These are phyloP conservation scores for Cenopis cana DNA, from an alignment of 2,888 invertebrate species.

Conservation along the genomic window DNA sequence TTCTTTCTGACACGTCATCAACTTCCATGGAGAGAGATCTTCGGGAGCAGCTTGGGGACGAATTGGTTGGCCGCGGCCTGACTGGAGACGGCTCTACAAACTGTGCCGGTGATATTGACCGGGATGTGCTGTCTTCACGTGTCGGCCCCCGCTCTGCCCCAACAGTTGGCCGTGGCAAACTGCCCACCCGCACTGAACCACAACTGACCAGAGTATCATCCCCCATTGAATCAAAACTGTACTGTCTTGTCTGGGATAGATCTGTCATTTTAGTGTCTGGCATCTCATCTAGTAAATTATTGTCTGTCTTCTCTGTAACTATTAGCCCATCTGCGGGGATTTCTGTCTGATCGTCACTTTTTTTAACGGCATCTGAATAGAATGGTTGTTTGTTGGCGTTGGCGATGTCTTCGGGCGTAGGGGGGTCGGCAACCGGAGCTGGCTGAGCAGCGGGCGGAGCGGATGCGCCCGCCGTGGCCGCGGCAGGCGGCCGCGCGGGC, in stretches of 20 bases:
- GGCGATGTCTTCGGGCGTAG: slow-evolving; percentile 62
- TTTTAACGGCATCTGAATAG: slow-evolving; percentile 69
- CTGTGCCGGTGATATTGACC: slow-evolving; percentile 78
- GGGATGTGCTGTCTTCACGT: slow-evolving; percentile 76
- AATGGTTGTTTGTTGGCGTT: slow-evolving; percentile 74
- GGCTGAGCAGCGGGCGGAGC: slow-evolving; percentile 57
- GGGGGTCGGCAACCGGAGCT: slow-evolving; percentile 64
- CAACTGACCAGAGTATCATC: slow-evolving; percentile 77
- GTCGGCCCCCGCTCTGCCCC: slow-evolving; percentile 70
- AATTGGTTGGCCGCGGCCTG: slow-evolving; percentile 66
- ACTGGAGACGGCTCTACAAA: slow-evolving; percentile 80
- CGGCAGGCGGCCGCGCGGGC: slow-evolving; percentile 79
- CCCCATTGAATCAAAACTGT: slow-evolving; percentile 81
- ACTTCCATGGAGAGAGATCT: slow-evolving; percentile 81
- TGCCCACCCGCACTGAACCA: slow-evolving; percentile 75
- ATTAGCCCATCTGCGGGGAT: slow-evolving; percentile 78
- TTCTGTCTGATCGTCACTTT: slow-evolving; percentile 72
- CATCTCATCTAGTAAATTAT: slow-evolving; percentile 80
- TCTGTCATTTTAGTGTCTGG: slow-evolving; percentile 83
- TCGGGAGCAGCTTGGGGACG: slow-evolving; percentile 79
- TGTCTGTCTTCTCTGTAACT: slow-evolving; percentile 80
- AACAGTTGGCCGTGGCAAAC: slow-evolving; percentile 72
- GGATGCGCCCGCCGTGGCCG: slow-evolving; percentile 68
- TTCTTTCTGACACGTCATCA: slow-evolving; percentile 78
- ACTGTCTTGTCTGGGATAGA: slow-evolving; percentile 79